These are phyloP conservation scores for Coptodon bakossiorum DNA, from an alignment of 2,113 vertebrate genomes.

Conservation along the genomic window DNA sequence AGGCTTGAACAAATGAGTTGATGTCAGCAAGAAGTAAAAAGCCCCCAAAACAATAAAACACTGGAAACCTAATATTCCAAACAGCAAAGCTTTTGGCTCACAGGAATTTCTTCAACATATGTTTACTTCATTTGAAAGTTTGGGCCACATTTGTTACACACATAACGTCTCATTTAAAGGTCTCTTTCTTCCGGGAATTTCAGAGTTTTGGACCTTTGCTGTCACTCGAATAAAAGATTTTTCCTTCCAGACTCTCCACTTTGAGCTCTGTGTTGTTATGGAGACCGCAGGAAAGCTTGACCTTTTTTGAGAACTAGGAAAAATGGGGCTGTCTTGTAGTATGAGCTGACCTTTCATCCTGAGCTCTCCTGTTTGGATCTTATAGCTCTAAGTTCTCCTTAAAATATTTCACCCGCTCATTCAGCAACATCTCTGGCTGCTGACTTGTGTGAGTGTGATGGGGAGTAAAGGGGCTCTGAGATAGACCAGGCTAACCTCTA, in stretches of 20 bases:
- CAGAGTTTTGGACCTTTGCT: not conserved
- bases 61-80: not conserved
- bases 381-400: not conserved
- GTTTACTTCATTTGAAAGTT: not conserved
- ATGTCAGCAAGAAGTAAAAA: not conserved
- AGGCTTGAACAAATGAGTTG: not conserved
- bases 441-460: not conserved
- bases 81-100: not conserved
- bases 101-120: not conserved
- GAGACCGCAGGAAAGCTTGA: not conserved
- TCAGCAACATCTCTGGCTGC: slow-evolving; percentile 6
- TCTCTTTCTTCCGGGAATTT: not conserved
- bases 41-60: not conserved
- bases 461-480: not conserved
- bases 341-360: slow-evolving; percentile 23
- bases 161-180: not conserved
- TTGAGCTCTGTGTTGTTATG: not conserved
- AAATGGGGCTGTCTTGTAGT: not conserved
- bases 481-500: slow-evolving; percentile 16
- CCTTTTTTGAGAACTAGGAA: not conserved
- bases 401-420: slow-evolving; percentile 13
- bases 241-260: not conserved
- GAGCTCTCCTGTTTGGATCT: not conserved
- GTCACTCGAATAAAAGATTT: fast-evolving
- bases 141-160: not conserved